Conservation (phyloP, 2,888 invertebrate genomes). For the Cryptophagus acutangulus region DNA sequence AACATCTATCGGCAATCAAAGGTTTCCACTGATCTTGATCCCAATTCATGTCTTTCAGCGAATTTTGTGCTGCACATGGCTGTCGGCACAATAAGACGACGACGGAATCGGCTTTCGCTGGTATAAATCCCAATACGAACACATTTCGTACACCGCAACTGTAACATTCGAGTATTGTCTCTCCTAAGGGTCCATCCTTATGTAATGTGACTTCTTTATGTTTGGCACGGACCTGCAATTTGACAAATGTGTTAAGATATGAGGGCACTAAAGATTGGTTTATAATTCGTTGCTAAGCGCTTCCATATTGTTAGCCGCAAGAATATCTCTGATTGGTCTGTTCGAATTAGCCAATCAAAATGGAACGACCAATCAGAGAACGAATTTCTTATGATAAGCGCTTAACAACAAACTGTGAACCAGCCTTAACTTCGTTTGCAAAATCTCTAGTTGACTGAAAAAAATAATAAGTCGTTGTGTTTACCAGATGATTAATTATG, state of each 20-base stretch:
- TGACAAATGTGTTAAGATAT: no score
- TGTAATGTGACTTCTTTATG: conserved; percentile 99
- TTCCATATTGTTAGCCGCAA: no score
- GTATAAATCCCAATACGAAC: conserved; percentile 97
- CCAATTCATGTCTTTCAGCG: conserved; percentile 98
- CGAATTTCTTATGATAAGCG: background rate
- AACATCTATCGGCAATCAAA: conserved; percentile 91
- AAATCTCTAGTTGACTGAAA: no score
- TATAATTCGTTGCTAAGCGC: no score
- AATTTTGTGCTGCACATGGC: conserved; percentile 96
- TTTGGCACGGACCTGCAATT: conserved; percentile 80
- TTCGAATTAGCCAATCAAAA: background rate
- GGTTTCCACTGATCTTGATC: conserved; percentile 99
- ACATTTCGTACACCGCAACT: conserved; percentile 98
- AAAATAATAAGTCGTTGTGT: no score
- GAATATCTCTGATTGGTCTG: no score
- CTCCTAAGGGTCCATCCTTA: conserved; percentile 94
- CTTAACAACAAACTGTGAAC: background rate
- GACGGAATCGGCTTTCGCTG: conserved; percentile 97
- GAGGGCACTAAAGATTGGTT: no score
- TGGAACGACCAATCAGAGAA: background rate
- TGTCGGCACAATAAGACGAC: conserved; percentile 95
- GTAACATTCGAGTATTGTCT: conserved; percentile 97
- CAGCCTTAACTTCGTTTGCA: background rate
- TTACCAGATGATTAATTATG: conserved; percentile 95